Evolutionary conservation across 2,888 invertebrate species (phyloP).

Genomic region (Eurois occulta): DNA sequence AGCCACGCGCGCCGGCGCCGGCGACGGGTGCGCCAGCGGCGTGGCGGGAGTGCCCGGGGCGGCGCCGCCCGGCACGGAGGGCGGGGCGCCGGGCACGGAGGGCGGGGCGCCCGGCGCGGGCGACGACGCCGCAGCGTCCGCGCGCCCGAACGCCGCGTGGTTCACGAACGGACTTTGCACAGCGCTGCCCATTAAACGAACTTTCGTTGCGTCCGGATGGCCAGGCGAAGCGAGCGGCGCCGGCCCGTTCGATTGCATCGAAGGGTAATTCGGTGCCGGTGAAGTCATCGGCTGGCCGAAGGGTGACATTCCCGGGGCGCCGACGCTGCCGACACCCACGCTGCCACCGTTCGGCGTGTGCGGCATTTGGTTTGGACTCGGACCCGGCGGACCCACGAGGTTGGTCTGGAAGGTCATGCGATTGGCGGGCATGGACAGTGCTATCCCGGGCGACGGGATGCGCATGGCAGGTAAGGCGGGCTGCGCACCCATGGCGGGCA

Average conservation of each 20-base stretch:
- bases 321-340: conserved; percentile 86
- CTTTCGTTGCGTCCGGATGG: conserved; percentile 88
- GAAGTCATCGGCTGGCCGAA: conserved; percentile 92
- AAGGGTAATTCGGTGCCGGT: conserved; percentile 90
- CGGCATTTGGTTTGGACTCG: conserved; percentile 92
- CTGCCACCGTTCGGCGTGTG: conserved; percentile 89
- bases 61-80: conserved; percentile 81
- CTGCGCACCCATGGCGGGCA: conserved; percentile 65
- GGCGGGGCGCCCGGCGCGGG: conserved; percentile 83
- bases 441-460: conserved; percentile 93
- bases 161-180: conserved; percentile 91
- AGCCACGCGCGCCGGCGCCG: conserved; percentile 66
- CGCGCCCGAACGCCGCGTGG: conserved; percentile 76
- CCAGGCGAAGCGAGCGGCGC: conserved; percentile 88
- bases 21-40: conserved; percentile 78
- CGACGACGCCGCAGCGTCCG: conserved; percentile 70
- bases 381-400: conserved; percentile 94
- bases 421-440: conserved; percentile 82
- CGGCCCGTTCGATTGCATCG: conserved; percentile 91
- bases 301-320: conserved; percentile 93
- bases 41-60: conserved; percentile 69
- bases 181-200: conserved; percentile 79
- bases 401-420: conserved; percentile 90
- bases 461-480: conserved; percentile 89
- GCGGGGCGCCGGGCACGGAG: conserved; percentile 82